phyloP scores from a whole-genome alignment of 2,113 vertebrate genomes.

The Coreoperca whiteheadi region DNA sequence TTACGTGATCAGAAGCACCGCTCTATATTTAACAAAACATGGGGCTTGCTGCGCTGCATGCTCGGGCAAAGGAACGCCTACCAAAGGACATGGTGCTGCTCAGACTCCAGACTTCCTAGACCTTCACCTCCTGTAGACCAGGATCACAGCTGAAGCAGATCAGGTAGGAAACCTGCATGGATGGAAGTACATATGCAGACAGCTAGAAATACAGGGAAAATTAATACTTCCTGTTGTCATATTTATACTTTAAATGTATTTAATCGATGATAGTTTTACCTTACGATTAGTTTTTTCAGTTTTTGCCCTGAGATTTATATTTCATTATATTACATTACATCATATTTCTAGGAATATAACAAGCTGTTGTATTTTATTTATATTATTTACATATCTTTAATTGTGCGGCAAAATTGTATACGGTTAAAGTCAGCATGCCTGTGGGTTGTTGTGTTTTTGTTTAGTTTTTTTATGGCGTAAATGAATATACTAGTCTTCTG shows the following conservation, averaged over 20 bases:
- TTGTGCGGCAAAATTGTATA: not conserved
- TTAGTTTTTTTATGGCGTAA: conserved; percentile 15
- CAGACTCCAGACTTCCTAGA: conserved; percentile 38
- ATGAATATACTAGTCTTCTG: not conserved
- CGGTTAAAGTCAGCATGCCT: not conserved
- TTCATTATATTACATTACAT: not conserved
- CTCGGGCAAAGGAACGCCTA: conserved; percentile 52
- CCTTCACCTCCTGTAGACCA: conserved; percentile 36
- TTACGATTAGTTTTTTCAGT: not conserved
- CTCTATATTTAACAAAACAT: conserved; percentile 86
- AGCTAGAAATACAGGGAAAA: not conserved
- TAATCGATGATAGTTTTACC: not conserved
- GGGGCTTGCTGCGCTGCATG: conserved; percentile 54
- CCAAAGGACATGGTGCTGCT: conserved; percentile 60
- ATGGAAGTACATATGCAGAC: not conserved
- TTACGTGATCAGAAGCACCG: conserved; percentile 79
- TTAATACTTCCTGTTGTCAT: not conserved
- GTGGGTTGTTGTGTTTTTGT: too few relatives aligned
- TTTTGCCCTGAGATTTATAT: not conserved
- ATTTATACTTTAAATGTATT: not conserved
- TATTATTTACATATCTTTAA: not conserved
- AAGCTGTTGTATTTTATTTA: not conserved
- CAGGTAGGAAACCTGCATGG: conserved; percentile 73
- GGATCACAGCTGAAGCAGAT: conserved; percentile 49
- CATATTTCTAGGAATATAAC: not conserved